Conservation (phyloP, 2,888 invertebrate genomes). For the Pollenia labialis region DNA sequence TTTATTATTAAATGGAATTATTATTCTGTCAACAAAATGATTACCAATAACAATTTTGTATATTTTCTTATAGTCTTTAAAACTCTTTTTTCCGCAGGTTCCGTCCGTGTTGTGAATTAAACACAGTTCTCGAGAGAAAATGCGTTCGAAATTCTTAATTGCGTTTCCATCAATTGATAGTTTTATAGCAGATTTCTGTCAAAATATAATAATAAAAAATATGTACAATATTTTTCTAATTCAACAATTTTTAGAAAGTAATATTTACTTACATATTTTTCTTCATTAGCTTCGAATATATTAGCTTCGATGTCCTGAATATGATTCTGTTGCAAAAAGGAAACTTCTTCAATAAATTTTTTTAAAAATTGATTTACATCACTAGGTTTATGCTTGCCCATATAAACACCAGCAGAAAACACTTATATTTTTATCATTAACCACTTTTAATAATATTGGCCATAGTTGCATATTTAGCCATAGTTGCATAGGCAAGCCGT, state of each 20-base stretch:
- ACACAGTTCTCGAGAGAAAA: slow-evolving; percentile 21
- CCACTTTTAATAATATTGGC: slow-evolving; percentile 65
- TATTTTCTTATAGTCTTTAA: slow-evolving; percentile 12
- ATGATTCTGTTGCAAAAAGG: slow-evolving; percentile 18
- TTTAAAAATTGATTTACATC: slow-evolving; percentile 41
- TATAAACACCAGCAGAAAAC: slow-evolving; percentile 11
- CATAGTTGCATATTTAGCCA: slow-evolving; percentile 63
- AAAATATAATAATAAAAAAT: too few species aligned
- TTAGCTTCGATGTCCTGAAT: too few species aligned
- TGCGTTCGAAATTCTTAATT: slow-evolving; percentile 15
- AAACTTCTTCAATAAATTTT: slow-evolving; percentile 53
- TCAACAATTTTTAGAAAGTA: too few species aligned
- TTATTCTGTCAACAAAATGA: background rate
- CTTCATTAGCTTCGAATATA: too few species aligned
- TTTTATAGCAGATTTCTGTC: background rate
- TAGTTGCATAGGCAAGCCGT: slow-evolving; percentile 68
- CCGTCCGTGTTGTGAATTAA: slow-evolving; percentile 9
- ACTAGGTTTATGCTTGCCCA: slow-evolving; percentile 45
- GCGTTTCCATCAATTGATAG: background rate
- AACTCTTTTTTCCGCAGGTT: slow-evolving; percentile 29
- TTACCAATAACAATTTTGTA: slow-evolving; percentile 25
- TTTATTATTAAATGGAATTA: background rate
- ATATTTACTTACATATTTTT: too few species aligned
- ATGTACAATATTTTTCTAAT: too few species aligned
- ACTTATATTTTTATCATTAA: slow-evolving; percentile 60